These are phyloP conservation scores for Cosmopolites sordidus DNA, from an alignment of 2,888 invertebrate species.

Conservation along the genomic window DNA sequence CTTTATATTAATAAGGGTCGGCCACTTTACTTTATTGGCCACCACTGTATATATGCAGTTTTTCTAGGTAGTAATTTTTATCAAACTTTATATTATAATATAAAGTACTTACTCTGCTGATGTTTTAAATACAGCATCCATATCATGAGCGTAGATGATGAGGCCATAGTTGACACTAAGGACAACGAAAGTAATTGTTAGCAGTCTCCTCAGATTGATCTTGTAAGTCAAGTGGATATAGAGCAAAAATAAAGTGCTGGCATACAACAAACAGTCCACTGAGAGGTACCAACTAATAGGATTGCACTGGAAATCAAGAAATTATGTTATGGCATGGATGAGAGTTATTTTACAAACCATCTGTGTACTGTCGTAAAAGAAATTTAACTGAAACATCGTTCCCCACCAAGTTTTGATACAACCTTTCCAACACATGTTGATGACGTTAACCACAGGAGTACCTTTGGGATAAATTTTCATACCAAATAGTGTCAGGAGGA, in stretches of 20 bases:
- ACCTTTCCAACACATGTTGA: neutral
- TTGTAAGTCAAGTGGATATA: constrained; percentile 7
- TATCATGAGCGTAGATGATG: constrained; percentile 1
- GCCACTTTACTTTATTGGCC: too few species aligned
- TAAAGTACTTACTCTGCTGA: constrained; percentile 8
- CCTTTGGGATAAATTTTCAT: neutral
- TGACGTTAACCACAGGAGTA: neutral
- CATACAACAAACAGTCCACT: constrained; percentile 16
- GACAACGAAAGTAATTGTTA: neutral
- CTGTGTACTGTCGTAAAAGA: constrained; percentile 1
- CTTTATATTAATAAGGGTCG: too few species aligned
- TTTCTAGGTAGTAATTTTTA: too few species aligned
- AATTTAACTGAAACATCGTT: constrained; percentile 6
- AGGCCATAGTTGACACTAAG: neutral
- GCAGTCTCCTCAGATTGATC: constrained; percentile 4
- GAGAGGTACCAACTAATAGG: constrained; percentile 20
- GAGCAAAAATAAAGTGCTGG: constrained; percentile 6
- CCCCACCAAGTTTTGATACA: constrained; percentile 10
- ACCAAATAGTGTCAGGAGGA: neutral
- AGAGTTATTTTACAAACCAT: constrained; percentile 8
- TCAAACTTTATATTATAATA: too few species aligned
- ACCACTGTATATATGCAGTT: too few species aligned
- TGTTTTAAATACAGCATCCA: constrained; percentile 8
- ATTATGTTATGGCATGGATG: too few species aligned
- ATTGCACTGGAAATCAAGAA: constrained; percentile 14